Base-by-base conservation (phyloP, 2,113 vertebrate species). In the Clarias gariepinus region DNA sequence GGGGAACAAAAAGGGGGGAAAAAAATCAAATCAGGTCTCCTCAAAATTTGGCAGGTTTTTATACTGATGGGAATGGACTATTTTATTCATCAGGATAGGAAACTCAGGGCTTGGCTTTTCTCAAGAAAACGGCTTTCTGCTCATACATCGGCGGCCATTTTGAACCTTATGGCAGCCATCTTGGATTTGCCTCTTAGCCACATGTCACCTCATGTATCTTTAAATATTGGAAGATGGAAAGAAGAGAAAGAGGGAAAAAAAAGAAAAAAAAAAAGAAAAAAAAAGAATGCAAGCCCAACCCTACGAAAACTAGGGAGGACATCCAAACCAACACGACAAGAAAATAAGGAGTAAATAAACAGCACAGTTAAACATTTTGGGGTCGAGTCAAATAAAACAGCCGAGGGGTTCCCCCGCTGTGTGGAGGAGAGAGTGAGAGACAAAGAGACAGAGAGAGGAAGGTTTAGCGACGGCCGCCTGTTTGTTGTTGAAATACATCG, bases 401-500 rank as follows among this genome's bases (percentile, higher is more conserved):
- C 82, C 89, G 90, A 91, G 87, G 71, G 63, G 91, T 77, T 90
- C 87, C 60, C 86, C 90, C 87, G 91, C 90, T 90, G 91, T 88
- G 91, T 86, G 90, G 88, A 64, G 88, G 80, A 89, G 88, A 64
- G 88, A 36, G 36, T 2, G 36, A 41, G 41, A 47, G 41, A 47
- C 4, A 47, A 6, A 47, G 5, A 47, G 41, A 6, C 5, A 47
- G 41, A 47, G 41, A 0, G 41, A 47, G 41, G 41, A 0, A 47
- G 79, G 88, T 90, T 95, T 95, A 95, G 92, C 95, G 95, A 92
- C 78, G 89, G 47, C 95, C 95, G 16, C 95, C 95, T 58, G 95
- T 96, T 93, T 96, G 95, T 93, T 96, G 95, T 90, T 96, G 95
- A 94, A 96, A 96, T 92, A 96, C 95, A 81, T 96, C 95, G 91